phyloP scores from a whole-genome alignment of 92 coral and sea anemone genomes.

The Epizoanthus scotinus region DNA sequence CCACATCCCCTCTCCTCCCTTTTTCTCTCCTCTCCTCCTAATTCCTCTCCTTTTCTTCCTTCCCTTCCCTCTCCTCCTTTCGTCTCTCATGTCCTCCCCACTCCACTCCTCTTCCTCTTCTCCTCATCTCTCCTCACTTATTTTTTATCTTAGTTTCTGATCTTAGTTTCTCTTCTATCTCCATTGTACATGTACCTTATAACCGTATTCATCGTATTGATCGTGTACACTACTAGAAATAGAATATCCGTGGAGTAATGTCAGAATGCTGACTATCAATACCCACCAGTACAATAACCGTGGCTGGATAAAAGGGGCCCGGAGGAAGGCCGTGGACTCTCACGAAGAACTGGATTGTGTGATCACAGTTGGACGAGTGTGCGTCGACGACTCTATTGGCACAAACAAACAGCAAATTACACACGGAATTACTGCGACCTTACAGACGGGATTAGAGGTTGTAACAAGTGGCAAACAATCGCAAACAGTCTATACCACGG shows the following conservation, averaged over 20 bases:
- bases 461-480: too few relatives aligned
- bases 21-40: too few relatives aligned
- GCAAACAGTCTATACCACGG: too few relatives aligned
- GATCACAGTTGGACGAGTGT: constrained; percentile 32
- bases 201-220: too few relatives aligned
- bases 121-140: neutral
- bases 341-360: constrained; percentile 40
- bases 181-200: neutral
- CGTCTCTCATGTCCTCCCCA: too few relatives aligned
- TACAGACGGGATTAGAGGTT: too few relatives aligned
- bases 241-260: neutral
- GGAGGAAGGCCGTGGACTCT: constrained; percentile 39
- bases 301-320: constrained; percentile 36
- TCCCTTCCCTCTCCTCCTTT: too few relatives aligned
- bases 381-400: constrained; percentile 26
- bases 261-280: neutral
- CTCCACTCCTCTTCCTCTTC: too few relatives aligned
- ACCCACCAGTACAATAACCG: constrained; percentile 41
- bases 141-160: neutral
- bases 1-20: too few relatives aligned
- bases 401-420: neutral
- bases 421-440: too few relatives aligned
- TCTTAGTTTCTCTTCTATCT: neutral
- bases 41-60: too few relatives aligned
- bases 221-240: neutral